Base-by-base conservation (phyloP, 1,140 invertebrate species). In the Caerostris extrusa region DNA sequence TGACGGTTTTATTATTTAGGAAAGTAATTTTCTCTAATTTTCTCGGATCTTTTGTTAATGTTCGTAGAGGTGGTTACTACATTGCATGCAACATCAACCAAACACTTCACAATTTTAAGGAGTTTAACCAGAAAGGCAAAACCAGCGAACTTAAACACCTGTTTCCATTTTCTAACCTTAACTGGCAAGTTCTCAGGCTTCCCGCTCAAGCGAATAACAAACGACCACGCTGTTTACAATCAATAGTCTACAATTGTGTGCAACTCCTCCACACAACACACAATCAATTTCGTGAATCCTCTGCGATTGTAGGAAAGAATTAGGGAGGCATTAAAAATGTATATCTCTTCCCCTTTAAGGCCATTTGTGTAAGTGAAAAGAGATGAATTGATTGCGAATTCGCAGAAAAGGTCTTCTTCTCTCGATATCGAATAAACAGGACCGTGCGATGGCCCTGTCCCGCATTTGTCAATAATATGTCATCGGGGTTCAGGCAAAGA, bases 401-500 rank as follows among this genome's bases (percentile, higher is more conserved):
- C 55, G 50, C 14, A 89, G 64, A 67, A 89, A 69, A 64, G 50
- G 7, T 55, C 53, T 10, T 19, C 34, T 89, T 69, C 64, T 14
- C 56, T 8, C 19, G 14, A n/a, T 61, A 87, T 87, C 85, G 85
- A 87, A 61, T 87, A 87, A 87, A 87, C 85, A 87, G 19, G 7
- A 50, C 3, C 71, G 8, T 77, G 58, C 85, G 34, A 19, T 34
- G 85, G 58, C 57, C 17, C 58, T 34, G 57, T 50, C n/a, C 64
- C 64, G 53, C 64, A 89, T 89, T 89, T 89, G 87, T 89, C 87
- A 89, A 89, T 89, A 89, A 89, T 71, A 57, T 89, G 87, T 89
- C 87, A 89, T 50, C 8, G 64, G 53, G 6, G 19, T 50, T 19
- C 55, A 55, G 87, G 71, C 87, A 71, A 56, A 19, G 85, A 50